These are phyloP conservation scores for Himalopsyche phryganea DNA, from an alignment of 1,140 invertebrate species.

Conservation along the genomic window DNA sequence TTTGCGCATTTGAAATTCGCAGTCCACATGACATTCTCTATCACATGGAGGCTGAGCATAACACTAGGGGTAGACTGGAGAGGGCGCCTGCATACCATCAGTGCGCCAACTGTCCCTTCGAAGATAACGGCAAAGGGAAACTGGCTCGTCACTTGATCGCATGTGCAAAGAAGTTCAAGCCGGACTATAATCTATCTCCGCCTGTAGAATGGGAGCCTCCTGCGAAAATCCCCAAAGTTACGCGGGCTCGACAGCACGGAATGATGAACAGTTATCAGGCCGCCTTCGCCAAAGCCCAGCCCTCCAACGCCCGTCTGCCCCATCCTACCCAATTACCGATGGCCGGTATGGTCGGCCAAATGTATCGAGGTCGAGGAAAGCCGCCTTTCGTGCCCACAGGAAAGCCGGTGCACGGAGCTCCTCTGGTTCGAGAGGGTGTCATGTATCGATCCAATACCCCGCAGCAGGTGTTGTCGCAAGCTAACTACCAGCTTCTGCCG, in stretches of 20 bases:
- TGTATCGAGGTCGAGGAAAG: constrained; percentile 37
- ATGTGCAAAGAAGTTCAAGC: constrained; percentile 87
- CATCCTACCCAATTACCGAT: background rate
- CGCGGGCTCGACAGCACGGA: constrained; percentile 48
- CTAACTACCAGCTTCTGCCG: constrained; percentile 46
- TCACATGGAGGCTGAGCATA: constrained; percentile 89
- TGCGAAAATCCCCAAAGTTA: constrained; percentile 80
- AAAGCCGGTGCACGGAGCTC: constrained; percentile 43
- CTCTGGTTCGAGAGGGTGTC: constrained; percentile 46
- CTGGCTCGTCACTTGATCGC: constrained; percentile 82
- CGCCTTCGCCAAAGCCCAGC: constrained; percentile 37
- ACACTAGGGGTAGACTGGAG: constrained; percentile 76
- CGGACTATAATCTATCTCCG: constrained; percentile 79
- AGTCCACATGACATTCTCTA: constrained; percentile 84
- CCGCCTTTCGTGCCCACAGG: constrained; percentile 40
- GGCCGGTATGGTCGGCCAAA: background rate
- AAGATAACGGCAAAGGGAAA: constrained; percentile 93
- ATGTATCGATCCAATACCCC: constrained; percentile 49
- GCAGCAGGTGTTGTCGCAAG: constrained; percentile 38
- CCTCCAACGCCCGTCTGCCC: constrained; percentile 2
- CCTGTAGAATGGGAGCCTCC: constrained; percentile 87
- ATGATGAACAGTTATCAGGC: constrained; percentile 43
- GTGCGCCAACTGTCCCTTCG: constrained; percentile 91
- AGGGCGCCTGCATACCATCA: constrained; percentile 84
- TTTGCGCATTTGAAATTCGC: constrained; percentile 77